Conservation (phyloP, 2,888 invertebrate genomes). For the Uropetala carovei region DNA sequence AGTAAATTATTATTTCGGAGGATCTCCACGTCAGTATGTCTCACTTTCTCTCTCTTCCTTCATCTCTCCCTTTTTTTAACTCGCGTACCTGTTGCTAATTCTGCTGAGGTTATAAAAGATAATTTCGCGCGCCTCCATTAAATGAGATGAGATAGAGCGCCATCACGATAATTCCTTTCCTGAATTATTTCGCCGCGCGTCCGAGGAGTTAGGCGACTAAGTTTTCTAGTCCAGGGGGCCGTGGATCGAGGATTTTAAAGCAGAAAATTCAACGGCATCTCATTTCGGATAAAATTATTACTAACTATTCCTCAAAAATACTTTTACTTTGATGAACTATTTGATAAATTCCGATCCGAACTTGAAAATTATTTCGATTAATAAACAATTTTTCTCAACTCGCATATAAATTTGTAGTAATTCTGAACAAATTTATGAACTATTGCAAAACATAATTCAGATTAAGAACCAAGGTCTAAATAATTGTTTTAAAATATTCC, state of each 20-base stretch:
- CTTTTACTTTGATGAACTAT: too few relatives aligned
- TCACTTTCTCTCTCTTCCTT: neutral
- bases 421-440: too few relatives aligned
- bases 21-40: neutral
- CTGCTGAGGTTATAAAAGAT: neutral
- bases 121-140: neutral
- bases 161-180: neutral
- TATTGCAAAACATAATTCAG: too few relatives aligned
- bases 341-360: too few relatives aligned
- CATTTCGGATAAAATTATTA: too few relatives aligned
- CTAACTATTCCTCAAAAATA: too few relatives aligned
- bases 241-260: neutral
- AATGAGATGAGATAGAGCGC: neutral
- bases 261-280: neutral
- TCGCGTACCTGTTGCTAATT: conserved; percentile 32
- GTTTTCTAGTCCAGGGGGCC: neutral
- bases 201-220: neutral
- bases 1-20: neutral
- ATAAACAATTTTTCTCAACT: too few relatives aligned
- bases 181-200: neutral
- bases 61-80: neutral
- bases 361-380: too few relatives aligned
- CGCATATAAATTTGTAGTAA: too few relatives aligned
- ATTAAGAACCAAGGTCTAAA: too few relatives aligned
- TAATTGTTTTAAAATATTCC: too few relatives aligned